phyloP scores from a whole-genome alignment of 2,888 invertebrate genomes.

The Orchesella flavescens region DNA sequence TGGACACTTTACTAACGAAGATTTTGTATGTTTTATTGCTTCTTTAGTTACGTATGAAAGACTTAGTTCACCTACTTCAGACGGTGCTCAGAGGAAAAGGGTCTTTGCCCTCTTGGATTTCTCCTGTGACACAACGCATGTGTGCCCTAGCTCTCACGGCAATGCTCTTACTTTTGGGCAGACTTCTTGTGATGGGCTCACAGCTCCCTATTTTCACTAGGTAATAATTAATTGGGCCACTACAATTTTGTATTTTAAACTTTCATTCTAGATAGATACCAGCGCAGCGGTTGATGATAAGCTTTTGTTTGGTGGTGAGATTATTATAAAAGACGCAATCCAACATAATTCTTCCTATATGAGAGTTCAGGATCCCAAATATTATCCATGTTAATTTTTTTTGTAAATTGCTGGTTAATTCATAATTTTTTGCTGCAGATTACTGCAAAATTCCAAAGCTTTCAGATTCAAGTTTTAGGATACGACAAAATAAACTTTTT shows the following conservation, averaged over 20 bases:
- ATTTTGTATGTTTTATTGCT: conserved; percentile 26
- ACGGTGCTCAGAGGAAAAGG: conserved; percentile 77
- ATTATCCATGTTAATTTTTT: no score
- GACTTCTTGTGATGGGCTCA: conserved; percentile 96
- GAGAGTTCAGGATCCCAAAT: no score
- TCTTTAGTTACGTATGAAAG: conserved; percentile 76
- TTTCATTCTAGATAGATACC: neutral
- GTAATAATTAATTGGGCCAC: conserved; percentile 74
- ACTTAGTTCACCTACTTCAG: conserved; percentile 76
- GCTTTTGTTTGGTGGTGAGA: neutral
- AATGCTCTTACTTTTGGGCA: conserved; percentile 84
- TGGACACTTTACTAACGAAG: no score
- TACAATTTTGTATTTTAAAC: neutral
- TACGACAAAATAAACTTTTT: no score
- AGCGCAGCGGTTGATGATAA: no score
- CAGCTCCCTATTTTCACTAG: conserved; percentile 95
- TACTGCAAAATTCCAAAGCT: no score
- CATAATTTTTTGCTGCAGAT: no score
- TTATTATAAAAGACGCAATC: neutral
- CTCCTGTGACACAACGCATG: conserved; percentile 80
- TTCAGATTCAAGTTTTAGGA: no score
- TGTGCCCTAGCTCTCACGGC: conserved; percentile 87
- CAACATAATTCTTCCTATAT: no score
- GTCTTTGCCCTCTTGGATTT: conserved; percentile 74
- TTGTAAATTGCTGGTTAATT: no score